Evolutionary conservation across 1,140 invertebrate genomes (phyloP).

Genomic region (Trichoplusia ni): DNA sequence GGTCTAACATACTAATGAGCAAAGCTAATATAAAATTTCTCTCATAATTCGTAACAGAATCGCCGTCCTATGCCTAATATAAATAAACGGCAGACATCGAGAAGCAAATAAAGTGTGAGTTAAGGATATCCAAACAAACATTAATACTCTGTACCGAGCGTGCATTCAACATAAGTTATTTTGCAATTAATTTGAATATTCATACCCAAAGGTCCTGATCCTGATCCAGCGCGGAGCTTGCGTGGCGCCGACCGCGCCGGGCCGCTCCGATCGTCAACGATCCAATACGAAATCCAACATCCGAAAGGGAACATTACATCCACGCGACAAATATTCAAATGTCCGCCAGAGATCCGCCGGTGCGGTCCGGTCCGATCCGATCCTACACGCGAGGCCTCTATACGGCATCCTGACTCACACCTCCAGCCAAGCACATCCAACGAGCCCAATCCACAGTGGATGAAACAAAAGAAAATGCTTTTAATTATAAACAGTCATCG

Average conservation of each 20-base stretch:
- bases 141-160: slow-evolving; percentile 62
- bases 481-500: slow-evolving; percentile 56
- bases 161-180: slow-evolving; percentile 76
- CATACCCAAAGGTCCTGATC: slow-evolving; percentile 75
- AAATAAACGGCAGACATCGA: slow-evolving; percentile 58
- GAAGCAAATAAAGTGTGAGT: slow-evolving; percentile 69
- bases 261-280: slow-evolving; percentile 32
- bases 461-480: slow-evolving; percentile 79
- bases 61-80: slow-evolving; percentile 44
- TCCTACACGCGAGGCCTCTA: slow-evolving; percentile 44
- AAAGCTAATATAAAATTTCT: slow-evolving; percentile 44
- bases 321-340: slow-evolving; percentile 23
- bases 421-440: slow-evolving; percentile 72
- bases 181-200: slow-evolving; percentile 70
- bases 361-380: slow-evolving; percentile 54
- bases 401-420: slow-evolving; percentile 63
- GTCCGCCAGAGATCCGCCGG: slow-evolving; percentile 52
- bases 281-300: slow-evolving; percentile 33
- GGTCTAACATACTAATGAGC: slow-evolving; percentile 57
- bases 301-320: slow-evolving; percentile 32
- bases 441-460: slow-evolving; percentile 76
- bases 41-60: slow-evolving; percentile 29
- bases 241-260: not conserved
- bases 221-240: slow-evolving; percentile 32
- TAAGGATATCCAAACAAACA: slow-evolving; percentile 69